Evolutionary conservation across 2,113 vertebrate species (phyloP).

Genomic region (Prionailurus viverrinus): DNA sequence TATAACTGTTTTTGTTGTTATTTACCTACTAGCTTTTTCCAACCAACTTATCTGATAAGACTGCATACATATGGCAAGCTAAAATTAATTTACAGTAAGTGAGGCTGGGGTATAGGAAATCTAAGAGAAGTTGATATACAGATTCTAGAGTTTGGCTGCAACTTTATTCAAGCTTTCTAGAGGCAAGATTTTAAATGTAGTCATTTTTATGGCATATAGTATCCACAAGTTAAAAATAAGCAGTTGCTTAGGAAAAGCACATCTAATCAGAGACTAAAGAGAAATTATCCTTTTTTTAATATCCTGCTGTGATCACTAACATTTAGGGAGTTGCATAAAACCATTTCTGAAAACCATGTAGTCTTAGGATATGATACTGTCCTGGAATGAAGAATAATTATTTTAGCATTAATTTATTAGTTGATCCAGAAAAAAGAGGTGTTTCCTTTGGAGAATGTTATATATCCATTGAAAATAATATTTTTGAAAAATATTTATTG

Average conservation of each 20-base stretch:
- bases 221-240: not conserved
- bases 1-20: not conserved
- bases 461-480: not conserved
- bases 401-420: not conserved
- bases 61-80: not conserved
- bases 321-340: constrained; percentile 1
- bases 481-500: constrained; percentile 39
- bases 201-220: not conserved
- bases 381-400: not conserved
- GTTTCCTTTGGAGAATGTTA: not conserved
- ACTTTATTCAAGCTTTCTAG: not conserved
- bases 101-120: not conserved
- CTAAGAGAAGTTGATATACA: not conserved
- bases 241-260: not conserved
- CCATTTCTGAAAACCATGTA: not conserved
- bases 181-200: constrained; percentile 11
- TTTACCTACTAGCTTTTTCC: not conserved
- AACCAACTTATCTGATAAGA: not conserved
- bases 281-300: not conserved
- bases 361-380: not conserved
- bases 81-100: constrained; percentile 1
- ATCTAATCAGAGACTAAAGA: not conserved
- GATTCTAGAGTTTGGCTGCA: not conserved
- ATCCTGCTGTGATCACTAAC: not conserved
- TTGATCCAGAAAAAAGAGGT: not conserved